Conservation (phyloP, 2,113 vertebrate species). For the Steatornis caripensis region DNA sequence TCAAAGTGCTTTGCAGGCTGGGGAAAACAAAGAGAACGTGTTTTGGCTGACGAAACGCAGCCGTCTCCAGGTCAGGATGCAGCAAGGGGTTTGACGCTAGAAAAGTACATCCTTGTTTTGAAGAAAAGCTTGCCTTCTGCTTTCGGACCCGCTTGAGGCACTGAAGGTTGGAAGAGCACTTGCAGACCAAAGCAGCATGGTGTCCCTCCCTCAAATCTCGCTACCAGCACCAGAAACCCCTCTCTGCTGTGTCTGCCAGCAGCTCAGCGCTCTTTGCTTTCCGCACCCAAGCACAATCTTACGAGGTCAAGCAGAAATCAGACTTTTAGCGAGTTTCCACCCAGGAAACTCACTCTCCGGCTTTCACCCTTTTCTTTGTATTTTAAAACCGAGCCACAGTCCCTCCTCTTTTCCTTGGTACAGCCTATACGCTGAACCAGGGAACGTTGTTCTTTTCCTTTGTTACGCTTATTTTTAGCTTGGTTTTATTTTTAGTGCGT, state of each 20-base stretch:
- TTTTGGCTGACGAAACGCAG: not conserved
- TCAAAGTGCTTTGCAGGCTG: not conserved
- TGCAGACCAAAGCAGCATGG: not conserved
- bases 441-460: not conserved
- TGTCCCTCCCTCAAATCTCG: accelerated
- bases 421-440: not conserved
- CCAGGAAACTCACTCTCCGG: not conserved
- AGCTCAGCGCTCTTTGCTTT: not conserved
- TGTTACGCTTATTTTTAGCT: not conserved
- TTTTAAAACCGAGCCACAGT: not conserved
- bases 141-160: not conserved
- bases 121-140: not conserved
- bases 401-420: conserved; percentile 9
- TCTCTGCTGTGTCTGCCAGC: not conserved
- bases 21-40: accelerated
- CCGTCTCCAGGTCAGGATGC: not conserved
- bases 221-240: not conserved
- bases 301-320: not conserved
- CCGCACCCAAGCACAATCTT: not conserved
- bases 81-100: not conserved
- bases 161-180: not conserved
- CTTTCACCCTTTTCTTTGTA: not conserved
- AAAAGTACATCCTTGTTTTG: not conserved
- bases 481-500: conserved; percentile 20
- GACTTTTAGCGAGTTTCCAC: not conserved